Conservation (phyloP, 2,113 vertebrate species). For the Odocoileus virginianus region DNA sequence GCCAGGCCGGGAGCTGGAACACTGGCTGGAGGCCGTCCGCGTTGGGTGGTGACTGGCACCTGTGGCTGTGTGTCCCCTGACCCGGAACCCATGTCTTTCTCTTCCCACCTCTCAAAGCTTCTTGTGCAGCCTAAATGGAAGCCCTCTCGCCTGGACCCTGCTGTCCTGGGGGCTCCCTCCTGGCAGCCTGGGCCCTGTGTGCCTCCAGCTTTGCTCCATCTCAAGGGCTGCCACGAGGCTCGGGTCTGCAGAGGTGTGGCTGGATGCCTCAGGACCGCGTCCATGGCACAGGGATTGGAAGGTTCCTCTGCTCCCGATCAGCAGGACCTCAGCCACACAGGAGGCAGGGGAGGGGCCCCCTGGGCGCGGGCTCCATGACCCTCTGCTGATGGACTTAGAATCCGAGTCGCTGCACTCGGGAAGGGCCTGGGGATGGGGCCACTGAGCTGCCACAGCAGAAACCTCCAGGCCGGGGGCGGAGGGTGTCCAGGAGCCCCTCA, state of each 20-base stretch:
- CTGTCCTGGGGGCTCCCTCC: not conserved
- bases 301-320: no score
- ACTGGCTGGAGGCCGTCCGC: fast-evolving
- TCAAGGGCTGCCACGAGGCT: not conserved
- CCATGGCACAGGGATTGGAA: not conserved
- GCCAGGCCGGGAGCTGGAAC: not conserved
- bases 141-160: not conserved
- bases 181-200: not conserved
- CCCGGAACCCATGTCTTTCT: not conserved
- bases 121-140: not conserved
- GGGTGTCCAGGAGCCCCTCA: no score
- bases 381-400: not conserved
- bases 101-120: not conserved
- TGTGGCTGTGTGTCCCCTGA: not conserved
- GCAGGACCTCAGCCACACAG: not conserved
- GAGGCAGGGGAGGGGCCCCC: not conserved
- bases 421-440: not conserved
- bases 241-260: not conserved
- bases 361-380: fast-evolving
- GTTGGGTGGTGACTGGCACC: not conserved
- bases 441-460: fast-evolving
- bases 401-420: not conserved
- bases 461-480: not conserved
- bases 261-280: not conserved
- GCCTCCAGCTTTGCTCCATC: not conserved